A percentile compares a stretch with the other conserved stretches of the same genome.
Evolutionary conservation across 2,113 vertebrate species (phyloP).

Genomic region (Amazona vittata): DNA sequence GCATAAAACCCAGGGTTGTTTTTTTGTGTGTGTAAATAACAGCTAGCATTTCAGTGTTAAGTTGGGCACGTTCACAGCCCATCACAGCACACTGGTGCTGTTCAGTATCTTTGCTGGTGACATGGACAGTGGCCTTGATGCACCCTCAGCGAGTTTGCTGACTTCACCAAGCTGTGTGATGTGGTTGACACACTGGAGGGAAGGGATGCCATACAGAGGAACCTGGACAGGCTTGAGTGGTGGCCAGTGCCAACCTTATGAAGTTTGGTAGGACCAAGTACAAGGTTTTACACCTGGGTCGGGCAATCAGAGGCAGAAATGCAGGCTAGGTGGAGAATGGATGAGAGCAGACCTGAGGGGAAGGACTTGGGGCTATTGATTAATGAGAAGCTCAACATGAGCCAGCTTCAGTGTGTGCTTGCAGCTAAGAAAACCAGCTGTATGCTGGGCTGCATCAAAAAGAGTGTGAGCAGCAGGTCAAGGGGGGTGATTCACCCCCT

Average conservation of each 20-base stretch:
- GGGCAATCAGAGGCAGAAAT: neutral
- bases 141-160: neutral
- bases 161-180: neutral
- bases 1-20: neutral
- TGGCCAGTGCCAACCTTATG: neutral
- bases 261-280: neutral
- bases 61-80: neutral
- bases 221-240: neutral
- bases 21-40: neutral
- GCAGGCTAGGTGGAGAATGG: neutral
- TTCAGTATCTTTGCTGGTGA: neutral
- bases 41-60: neutral
- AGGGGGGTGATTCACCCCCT: neutral
- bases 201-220: neutral
- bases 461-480: neutral
- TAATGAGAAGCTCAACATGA: neutral
- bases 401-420: neutral
- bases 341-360: neutral
- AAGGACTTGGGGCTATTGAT: neutral
- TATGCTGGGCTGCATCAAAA: neutral
- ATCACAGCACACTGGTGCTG: neutral
- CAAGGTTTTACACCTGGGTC: neutral
- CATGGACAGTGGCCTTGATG: neutral
- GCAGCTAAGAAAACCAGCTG: neutral
- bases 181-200: neutral